phyloP scores from a whole-genome alignment of 2,797 vertebrate genomes.

The Darevskia mixta region DNA sequence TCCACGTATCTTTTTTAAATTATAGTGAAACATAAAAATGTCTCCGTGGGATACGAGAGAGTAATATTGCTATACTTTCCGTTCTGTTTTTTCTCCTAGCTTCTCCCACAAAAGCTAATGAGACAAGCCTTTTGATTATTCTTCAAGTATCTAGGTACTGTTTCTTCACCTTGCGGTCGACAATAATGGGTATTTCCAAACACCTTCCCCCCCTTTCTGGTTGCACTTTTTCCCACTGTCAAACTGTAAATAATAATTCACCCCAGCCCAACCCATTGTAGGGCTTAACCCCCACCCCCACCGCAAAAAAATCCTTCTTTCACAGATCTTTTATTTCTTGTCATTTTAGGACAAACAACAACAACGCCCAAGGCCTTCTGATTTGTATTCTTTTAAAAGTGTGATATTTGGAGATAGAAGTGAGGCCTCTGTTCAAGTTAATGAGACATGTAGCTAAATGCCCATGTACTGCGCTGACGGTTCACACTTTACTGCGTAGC shows the following conservation, averaged over 20 bases:
- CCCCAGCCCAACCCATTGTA: too few species aligned
- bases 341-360: not conserved
- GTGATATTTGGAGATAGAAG: conserved; percentile 53
- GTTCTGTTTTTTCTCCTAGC: conserved; percentile 61
- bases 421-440: conserved; percentile 70
- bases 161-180: conserved; percentile 9
- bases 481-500: conserved; percentile 60
- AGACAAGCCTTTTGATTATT: conserved; percentile 56
- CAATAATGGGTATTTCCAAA: conserved; percentile 30
- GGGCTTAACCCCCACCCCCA: not conserved
- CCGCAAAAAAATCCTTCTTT: not conserved
- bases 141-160: not conserved
- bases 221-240: conserved; percentile 30
- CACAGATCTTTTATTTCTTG: not conserved
- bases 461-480: conserved; percentile 53
- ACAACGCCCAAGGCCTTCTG: conserved; percentile 18
- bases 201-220: not conserved
- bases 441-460: conserved; percentile 71
- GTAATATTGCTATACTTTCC: conserved; percentile 55
- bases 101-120: conserved; percentile 55
- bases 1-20: conserved; percentile 67
- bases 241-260: not conserved
- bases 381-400: conserved; percentile 42
- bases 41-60: conserved; percentile 55
- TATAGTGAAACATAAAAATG: conserved; percentile 68